Evolutionary conservation across 2,888 invertebrate species (phyloP).

Genomic region (Ypsolopha scabrella): DNA sequence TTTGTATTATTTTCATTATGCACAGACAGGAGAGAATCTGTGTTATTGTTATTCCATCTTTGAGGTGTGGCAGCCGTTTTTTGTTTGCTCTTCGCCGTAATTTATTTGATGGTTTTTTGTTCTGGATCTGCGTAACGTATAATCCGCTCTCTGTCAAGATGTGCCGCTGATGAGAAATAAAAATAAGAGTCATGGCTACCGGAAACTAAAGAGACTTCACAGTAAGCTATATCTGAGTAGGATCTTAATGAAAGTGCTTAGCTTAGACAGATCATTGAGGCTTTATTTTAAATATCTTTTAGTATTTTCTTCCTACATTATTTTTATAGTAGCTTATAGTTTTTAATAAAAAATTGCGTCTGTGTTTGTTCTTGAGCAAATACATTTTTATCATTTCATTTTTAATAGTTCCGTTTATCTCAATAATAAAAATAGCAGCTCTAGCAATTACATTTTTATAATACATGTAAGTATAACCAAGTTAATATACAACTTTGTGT

Average conservation of each 20-base stretch:
- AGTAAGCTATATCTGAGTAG: neutral
- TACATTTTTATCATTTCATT: too few relatives aligned
- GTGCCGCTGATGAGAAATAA: constrained; percentile 14
- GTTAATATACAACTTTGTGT: too few relatives aligned
- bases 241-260: neutral
- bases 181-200: constrained; percentile 15
- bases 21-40: constrained; percentile 18
- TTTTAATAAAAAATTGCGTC: too few relatives aligned
- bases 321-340: too few relatives aligned
- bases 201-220: constrained; percentile 12
- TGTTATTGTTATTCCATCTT: constrained; percentile 57
- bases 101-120: constrained; percentile 43
- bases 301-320: too few relatives aligned
- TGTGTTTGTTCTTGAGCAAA: too few relatives aligned
- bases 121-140: constrained; percentile 27
- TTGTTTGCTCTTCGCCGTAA: constrained; percentile 37
- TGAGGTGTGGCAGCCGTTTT: constrained; percentile 42
- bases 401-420: too few relatives aligned
- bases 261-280: too few relatives aligned
- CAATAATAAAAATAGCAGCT: too few relatives aligned
- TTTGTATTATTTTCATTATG: constrained; percentile 41
- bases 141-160: constrained; percentile 17
- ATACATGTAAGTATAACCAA: too few relatives aligned
- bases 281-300: too few relatives aligned
- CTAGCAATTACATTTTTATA: too few relatives aligned